phyloP scores from a whole-genome alignment of 1,140 invertebrate species.

The Harpegnathos saltator region DNA sequence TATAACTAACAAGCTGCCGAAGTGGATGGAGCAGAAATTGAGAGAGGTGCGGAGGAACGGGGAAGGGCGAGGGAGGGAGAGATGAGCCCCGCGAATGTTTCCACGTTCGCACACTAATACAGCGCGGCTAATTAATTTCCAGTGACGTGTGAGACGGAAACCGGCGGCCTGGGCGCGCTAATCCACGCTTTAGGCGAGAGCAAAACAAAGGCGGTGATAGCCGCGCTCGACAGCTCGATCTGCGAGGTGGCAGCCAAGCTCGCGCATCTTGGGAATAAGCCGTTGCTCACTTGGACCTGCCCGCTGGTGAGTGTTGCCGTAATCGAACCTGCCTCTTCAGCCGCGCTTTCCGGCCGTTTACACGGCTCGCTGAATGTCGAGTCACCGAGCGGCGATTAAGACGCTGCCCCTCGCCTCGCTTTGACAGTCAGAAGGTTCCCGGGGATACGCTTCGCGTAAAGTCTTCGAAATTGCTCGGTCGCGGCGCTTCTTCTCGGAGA shows the following conservation, averaged over 20 bases:
- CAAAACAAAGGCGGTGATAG: conserved; percentile 84
- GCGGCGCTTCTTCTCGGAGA: too few species aligned
- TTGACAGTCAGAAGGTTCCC: too few species aligned
- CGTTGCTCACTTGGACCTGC: conserved; percentile 85
- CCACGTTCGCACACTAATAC: background rate
- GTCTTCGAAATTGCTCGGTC: too few species aligned
- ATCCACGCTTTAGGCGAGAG: conserved; percentile 81
- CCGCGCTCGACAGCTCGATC: conserved; percentile 83
- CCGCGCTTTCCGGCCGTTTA: too few species aligned
- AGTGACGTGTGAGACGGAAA: conserved; percentile 85
- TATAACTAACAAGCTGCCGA: background rate
- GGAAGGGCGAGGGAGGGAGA: too few species aligned
- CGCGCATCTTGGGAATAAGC: conserved; percentile 85
- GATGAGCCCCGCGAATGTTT: background rate
- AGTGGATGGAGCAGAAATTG: too few species aligned
- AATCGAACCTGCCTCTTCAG: too few species aligned
- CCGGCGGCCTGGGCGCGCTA: conserved; percentile 83
- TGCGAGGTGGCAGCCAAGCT: conserved; percentile 84
- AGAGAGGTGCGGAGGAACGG: background rate
- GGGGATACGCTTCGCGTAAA: too few species aligned
- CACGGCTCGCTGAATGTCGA: too few species aligned
- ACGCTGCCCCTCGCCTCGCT: too few species aligned
- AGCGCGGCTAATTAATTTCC: conserved; percentile 62
- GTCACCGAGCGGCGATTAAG: too few species aligned
- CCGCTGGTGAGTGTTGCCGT: conserved; percentile 80